Evolutionary conservation across 2,113 vertebrate genomes (phyloP), one percentile per base, ranked within the genome.

Genomic region (Centropristis striata): DNA sequence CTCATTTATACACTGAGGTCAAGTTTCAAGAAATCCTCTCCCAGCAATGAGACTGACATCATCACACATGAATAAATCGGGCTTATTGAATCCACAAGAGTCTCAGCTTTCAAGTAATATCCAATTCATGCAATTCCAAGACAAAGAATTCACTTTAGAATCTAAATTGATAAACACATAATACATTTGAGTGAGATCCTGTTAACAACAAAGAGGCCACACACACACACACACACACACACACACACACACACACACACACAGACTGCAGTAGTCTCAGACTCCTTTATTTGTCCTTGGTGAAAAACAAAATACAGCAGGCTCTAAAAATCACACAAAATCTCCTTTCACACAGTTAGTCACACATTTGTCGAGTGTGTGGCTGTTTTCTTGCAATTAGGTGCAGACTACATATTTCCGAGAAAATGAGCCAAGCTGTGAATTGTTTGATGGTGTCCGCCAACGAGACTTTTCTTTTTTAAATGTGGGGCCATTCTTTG

Each of bases 371-470:
- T 57, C 0, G 20, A 32, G 25, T 15, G 14, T 12, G 15, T 28
- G 9, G 15, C 8, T 57, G 49, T 64, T 64, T 70, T 58, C 42
- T 58, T 3, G 18, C 60, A 66, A 20, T 59, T 70, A 47, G 28
- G n/a, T 65, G 37, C 11, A 27, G 39, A 66, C 46, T 14, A 7
- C 10, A 39, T 14, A 25, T 61, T 50, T 47, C 32, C 44, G 21
- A 18, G 42, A 28, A 74, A 61, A 63, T 25, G 49, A 63, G 23
- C 55, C 55, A 41, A 20, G 61, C 50, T 57, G 69, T 23, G n/a
- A 72, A 39, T 15, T 28, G 61, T 83, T 78, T 60, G 53, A 74
- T 44, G 11, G 53, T 28, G 12, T 60, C 37, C 4, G 10, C 28
- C 61, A 67, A 46, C 21, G 5, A n/a, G 54, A 23, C 4, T 50